Base-by-base conservation (phyloP, 2,888 invertebrate genomes). In the Parascotia fuliginaria region DNA sequence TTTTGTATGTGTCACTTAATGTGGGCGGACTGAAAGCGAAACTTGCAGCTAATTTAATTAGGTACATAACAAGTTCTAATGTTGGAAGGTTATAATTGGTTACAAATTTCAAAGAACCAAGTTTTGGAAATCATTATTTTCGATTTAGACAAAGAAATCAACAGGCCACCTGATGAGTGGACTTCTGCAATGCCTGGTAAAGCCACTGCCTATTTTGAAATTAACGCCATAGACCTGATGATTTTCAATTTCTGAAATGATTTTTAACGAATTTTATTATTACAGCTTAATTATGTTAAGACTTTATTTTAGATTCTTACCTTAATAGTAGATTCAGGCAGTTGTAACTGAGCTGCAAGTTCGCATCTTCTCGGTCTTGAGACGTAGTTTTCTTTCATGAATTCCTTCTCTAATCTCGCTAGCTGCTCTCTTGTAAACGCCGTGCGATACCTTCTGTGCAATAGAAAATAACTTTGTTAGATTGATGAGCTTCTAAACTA, bases 261-360 rank as follows among this genome's bases (percentile, higher is more conserved):
- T n/a, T n/a, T n/a, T n/a, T n/a, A n/a, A n/a, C n/a, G n/a, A n/a
- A n/a, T n/a, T n/a, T n/a, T n/a, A n/a, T n/a, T n/a, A n/a, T n/a
- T n/a, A n/a, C n/a, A n/a, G n/a, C n/a, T n/a, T n/a, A n/a, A n/a
- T n/a, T n/a, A n/a, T n/a, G n/a, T n/a, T n/a, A n/a, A n/a, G n/a
- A 19, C 9, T 12, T 16, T 24, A 24, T 11, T 11, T 22, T 3
- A 36, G 9, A 37, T 11, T 12, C 77, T 73, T 89, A 99, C 99
- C 96, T 99, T 99, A 65, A 99, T 99, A 1, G 99, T 99, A 19
- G 98, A 97, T 85, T 99, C 99, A 0, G 99, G 98, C 7, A 99
- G 93, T 62, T 97, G 96, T 11, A 99, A 93, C 73, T 98, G 96
- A 0, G 97, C 95, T 0, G 99, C 99, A 29, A 99, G 90, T 84